Evolutionary conservation across 2,888 invertebrate genomes (phyloP), one percentile per base, ranked within the genome.

Genomic region (Venusia cambrica): DNA sequence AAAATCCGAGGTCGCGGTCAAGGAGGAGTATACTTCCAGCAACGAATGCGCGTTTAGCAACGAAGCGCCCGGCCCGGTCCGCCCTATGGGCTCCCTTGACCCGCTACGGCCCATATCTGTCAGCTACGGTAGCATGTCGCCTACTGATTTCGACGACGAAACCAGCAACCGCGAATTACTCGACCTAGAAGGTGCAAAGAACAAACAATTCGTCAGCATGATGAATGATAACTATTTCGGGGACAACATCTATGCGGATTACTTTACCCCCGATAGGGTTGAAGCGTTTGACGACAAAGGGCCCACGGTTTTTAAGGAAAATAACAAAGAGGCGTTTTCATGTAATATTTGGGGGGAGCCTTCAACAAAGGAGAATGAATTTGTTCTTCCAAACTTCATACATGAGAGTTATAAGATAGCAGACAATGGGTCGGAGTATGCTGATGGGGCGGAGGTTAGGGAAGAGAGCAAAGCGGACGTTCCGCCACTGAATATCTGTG

Each of bases 401-500:
- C 83, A 87, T 28, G 84, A 85, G 44, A 80, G 77, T 50, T 87
- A 85, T 36, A 87, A 83, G 62, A 72, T 84, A 44, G 75, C 77
- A 11, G 83, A 83, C 17, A 76, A 45, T 40, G 71, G 69, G 14
- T 60, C 68, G 32, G 75, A 78, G 33, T 85, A 83, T 44, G 62
- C 68, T 0, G 78, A 74, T 45, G 48, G 14, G 66, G 66, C 11
- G 55, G 36, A 13, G 64, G 67, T 8, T 68, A 68, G 21, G 61
- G 64, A 16, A 41, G 76, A 85, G 40, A 74, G 74, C 54, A 83
- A 88, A 53, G 68, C 60, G 6, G 83, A 83, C 25, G 73, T 83
- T 39, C 65, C 73, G 8, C 68, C 78, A 13, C 61, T 94, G 24
- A 93, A 94, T 64, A 95, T 96, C 57, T 90, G 94, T 53, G 92